These are phyloP conservation scores for Brienomyrus brachyistius DNA, from an alignment of 2,113 vertebrate species.

Conservation along the genomic window DNA sequence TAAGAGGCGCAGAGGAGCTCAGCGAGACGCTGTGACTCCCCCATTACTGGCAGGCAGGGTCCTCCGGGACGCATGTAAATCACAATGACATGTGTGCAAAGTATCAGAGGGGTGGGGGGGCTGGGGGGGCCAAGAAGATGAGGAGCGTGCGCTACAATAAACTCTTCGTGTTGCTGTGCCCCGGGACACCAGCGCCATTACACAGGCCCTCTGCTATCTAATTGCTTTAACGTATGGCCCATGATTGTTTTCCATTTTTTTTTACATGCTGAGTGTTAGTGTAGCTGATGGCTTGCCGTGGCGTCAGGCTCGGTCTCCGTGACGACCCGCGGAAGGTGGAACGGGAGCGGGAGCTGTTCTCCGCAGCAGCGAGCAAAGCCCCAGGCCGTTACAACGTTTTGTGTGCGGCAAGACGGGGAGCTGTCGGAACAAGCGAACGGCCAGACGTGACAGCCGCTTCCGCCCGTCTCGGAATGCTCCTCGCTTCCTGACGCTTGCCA, in stretches of 20 bases:
- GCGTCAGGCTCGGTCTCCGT: slow-evolving; percentile 46
- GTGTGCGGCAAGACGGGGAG: not conserved
- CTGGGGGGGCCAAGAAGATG: slow-evolving; percentile 37
- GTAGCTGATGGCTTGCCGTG: slow-evolving; percentile 52
- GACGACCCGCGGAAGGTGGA: slow-evolving; percentile 30
- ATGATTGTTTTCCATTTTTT: slow-evolving; percentile 20
- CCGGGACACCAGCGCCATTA: slow-evolving; percentile 33
- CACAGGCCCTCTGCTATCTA: slow-evolving; percentile 12
- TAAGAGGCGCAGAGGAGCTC: slow-evolving; percentile 26
- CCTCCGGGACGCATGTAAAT: slow-evolving; percentile 38
- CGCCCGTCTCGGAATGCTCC: not conserved
- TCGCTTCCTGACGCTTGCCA: not conserved
- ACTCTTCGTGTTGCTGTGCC: slow-evolving; percentile 49
- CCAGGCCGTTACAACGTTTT: slow-evolving; percentile 39
- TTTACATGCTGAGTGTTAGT: slow-evolving; percentile 47
- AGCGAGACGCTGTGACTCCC: slow-evolving; percentile 30
- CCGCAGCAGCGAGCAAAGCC: slow-evolving; percentile 38
- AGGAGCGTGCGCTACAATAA: slow-evolving; percentile 43
- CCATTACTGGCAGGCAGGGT: slow-evolving; percentile 29
- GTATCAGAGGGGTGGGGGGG: slow-evolving; percentile 37
- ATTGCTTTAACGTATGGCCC: slow-evolving; percentile 41
- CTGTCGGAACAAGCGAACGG: not conserved
- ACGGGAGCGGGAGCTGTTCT: slow-evolving; percentile 41
- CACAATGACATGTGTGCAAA: slow-evolving; percentile 48
- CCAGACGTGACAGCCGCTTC: not conserved